Evolutionary conservation across 2,113 vertebrate genomes (phyloP).

Genomic region (Heteronetta atricapilla): DNA sequence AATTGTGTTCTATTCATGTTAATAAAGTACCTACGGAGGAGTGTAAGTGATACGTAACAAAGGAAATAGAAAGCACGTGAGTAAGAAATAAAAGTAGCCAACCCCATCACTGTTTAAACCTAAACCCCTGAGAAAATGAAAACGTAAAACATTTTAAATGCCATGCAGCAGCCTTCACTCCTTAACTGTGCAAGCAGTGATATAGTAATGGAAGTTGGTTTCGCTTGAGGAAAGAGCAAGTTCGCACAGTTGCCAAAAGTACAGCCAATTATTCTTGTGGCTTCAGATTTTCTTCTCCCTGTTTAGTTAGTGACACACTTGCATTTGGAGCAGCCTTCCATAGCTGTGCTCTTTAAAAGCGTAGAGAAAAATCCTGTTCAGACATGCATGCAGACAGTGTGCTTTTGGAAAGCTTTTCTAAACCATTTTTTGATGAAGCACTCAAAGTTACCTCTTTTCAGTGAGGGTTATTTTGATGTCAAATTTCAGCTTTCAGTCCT

Average conservation of each 20-base stretch:
- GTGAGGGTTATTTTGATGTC: neutral
- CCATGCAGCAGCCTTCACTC: neutral
- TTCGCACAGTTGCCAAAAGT: neutral
- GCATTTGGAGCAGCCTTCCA: fast-evolving
- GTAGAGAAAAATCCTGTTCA: neutral
- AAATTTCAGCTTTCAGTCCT: neutral
- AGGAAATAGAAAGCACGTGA: neutral
- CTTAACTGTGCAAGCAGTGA: neutral
- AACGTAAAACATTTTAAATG: neutral
- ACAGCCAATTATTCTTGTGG: fast-evolving
- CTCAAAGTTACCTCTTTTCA: neutral
- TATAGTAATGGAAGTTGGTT: neutral
- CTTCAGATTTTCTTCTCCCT: neutral
- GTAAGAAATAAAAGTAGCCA: neutral
- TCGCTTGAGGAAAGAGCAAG: neutral
- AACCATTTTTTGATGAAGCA: neutral
- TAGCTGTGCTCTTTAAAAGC: neutral
- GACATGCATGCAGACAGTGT: neutral
- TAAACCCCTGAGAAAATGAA: neutral
- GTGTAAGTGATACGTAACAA: neutral
- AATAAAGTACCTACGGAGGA: neutral
- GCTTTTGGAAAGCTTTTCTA: neutral
- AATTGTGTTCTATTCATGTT: neutral
- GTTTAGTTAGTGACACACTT: fast-evolving
- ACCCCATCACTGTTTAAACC: neutral